Evolutionary conservation across 2,113 vertebrate species (phyloP).

Genomic region (Pluvianellus socialis): DNA sequence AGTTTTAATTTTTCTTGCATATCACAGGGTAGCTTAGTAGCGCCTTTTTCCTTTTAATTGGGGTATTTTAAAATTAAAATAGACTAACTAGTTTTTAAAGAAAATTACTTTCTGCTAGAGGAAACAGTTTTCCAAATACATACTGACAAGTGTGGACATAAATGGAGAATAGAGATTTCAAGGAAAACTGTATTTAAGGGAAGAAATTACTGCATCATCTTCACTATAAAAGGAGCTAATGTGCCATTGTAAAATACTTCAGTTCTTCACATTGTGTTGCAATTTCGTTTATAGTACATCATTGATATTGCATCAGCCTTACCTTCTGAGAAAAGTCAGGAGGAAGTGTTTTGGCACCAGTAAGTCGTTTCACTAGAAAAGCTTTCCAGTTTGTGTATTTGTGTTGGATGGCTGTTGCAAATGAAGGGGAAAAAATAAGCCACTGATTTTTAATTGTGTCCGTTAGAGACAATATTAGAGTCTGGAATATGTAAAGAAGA

Average conservation of each 20-base stretch:
- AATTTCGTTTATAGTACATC: not conserved
- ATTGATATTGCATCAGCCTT: constrained; percentile 45
- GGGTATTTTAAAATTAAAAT: not conserved
- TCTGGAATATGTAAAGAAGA: constrained; percentile 51
- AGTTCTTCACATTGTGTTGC: not conserved
- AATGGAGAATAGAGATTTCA: not conserved
- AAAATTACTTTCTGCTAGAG: not conserved
- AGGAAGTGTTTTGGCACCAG: constrained; percentile 98
- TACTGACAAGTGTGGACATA: not conserved
- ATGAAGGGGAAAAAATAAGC: constrained; percentile 63
- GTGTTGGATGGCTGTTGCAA: constrained; percentile 91
- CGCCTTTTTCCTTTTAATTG: not conserved
- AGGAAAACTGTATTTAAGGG: not conserved
- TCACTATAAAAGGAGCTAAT: not conserved
- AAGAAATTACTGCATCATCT: not conserved
- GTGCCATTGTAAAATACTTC: not conserved
- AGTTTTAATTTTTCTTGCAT: not conserved
- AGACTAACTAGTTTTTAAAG: not conserved
- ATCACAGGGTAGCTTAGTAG: not conserved
- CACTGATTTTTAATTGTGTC: constrained; percentile 42
- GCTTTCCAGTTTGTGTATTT: constrained; percentile 99
- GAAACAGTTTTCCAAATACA: not conserved
- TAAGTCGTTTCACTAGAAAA: constrained; percentile 97
- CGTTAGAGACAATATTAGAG: not conserved
- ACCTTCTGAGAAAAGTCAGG: constrained; percentile 94